Percentiles rank a stretch among this genome's conserved stretches.
phyloP scores from a whole-genome alignment of 2,888 invertebrate genomes.

The Orthonevra nobilis region DNA sequence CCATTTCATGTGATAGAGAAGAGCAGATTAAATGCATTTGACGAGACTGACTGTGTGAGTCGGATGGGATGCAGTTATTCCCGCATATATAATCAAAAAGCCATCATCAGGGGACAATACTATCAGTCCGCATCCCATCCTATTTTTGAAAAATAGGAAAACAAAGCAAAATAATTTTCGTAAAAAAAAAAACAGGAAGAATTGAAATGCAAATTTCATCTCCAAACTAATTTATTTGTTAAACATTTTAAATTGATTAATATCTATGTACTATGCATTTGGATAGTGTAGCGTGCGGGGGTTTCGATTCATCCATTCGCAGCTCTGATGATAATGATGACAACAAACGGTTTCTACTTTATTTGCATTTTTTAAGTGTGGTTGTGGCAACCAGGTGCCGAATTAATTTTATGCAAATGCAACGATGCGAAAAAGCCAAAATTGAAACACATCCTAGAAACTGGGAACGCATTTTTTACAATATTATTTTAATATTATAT shows the following conservation, averaged over 20 bases:
- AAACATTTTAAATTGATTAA: conserved; percentile 58
- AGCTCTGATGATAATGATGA: conserved; percentile 44
- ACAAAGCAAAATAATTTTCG: conserved; percentile 1
- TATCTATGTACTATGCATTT: not conserved
- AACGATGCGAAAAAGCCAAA: too few species aligned
- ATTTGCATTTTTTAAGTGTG: conserved; percentile 18
- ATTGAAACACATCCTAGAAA: too few species aligned
- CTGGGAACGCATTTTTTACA: too few species aligned
- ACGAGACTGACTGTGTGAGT: conserved; percentile 9
- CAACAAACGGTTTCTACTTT: conserved; percentile 24
- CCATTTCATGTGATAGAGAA: conserved; percentile 41
- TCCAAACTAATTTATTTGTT: conserved; percentile 53
- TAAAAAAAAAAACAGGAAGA: not conserved
- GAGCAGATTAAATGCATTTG: conserved; percentile 50
- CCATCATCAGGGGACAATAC: conserved; percentile 26
- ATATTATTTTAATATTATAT: too few species aligned
- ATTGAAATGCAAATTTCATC: conserved; percentile 42
- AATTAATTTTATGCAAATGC: conserved; percentile 27
- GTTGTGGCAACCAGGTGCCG: conserved; percentile 8
- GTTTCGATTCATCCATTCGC: conserved; percentile 35
- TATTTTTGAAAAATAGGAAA: conserved; percentile 6
- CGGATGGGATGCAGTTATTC: not conserved
- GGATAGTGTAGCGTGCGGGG: not conserved
- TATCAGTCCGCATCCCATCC: too few species aligned
- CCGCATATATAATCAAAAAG: conserved; percentile 18